Evolutionary conservation across 2,888 invertebrate species (phyloP), one percentile per base, ranked within the genome.

Genomic region (Noctua comes): DNA sequence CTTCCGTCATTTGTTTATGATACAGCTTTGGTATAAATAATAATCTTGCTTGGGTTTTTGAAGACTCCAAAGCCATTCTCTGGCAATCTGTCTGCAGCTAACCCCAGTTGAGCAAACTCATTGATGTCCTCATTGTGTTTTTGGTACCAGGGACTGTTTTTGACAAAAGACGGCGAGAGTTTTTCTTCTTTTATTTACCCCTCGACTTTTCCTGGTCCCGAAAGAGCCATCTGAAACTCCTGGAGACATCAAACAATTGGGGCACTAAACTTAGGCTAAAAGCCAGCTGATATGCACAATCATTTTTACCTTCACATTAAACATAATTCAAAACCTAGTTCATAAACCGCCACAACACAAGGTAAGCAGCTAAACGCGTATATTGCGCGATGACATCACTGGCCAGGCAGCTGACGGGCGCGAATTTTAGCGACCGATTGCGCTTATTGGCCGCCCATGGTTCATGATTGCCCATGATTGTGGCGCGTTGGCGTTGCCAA

Each of bases 361-460:
- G 89, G 88, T 89, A 83, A 89, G 76, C 84, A 76, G 86, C 86
- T 73, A 77, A 82, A 75, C 76, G 68, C 54, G 54, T 86, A 82
- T 80, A 80, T 77, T 73, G 78, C 79, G 79, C 83, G 88, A 89
- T 93, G 93, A 93, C 93, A 93, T 93, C 93, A 93, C 87, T 91
- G 81, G 36, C 82, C 77, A 80, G 85, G 89, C 86, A 91, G 89
- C 86, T 89, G 89, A 85, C 88, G 88, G 86, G 89, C 86, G 91
- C 82, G 88, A 92, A 89, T 90, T 92, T 91, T 90, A 90, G 89
- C 82, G 64, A 83, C 79, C 84, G 86, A 88, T 89, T 87, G 84
- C 85, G 68, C 75, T 86, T 89, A 89, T 86, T 83, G 82, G 83
- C 68, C 82, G 81, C 64, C 79, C 83, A 76, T 86, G 86, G 82